Evolutionary conservation across 2,797 vertebrate species (phyloP), one percentile per base, ranked within the genome.

Genomic region (Myoxocephalus aenaeus): DNA sequence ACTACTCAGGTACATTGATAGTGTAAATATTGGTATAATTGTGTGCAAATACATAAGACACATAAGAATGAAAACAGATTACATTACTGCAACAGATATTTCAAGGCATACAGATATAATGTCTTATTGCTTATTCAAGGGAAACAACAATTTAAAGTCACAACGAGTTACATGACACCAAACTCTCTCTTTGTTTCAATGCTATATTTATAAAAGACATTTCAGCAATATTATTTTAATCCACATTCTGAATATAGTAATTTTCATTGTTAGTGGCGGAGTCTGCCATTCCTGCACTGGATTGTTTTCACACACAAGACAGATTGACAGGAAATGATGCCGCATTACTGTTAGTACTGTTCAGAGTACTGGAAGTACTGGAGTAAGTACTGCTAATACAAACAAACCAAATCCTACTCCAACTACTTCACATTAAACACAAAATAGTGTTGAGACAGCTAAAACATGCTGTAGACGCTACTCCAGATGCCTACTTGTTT

Each of bases 401-500:
- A 51, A 11, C 9, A 4, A 20, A 53, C 50, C 11, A 4, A 4
- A 12, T 51, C 10, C 20, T 22, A 20, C 48, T n/a, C 13, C 51
- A 13, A 13, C 22, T 22, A 53, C n/a, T 53, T 12, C 50, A 25
- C 50, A 25, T 22, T 22, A 12, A 27, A 54, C 53, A 54, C 53
- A 27, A 14, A 27, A 1, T 25, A 54, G 51, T 54, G 15, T 46
- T 7, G 11, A 17, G 8, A 29, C 1, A 57, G 8, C 17, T 32
- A 6, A 27, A 38, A 34, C 12, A 27, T 14, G 20, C 6, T 6
- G 12, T 7, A 13, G 10, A 22, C 32, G 25, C 10, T 29, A 7
- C 56, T 48, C 13, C 27, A 56, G 17, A 44, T 1, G 81, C 90
- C 57, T 85, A 97, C 97, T 95, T 81, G 91, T 94, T 80, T 86